Conservation (phyloP, 2,113 vertebrate genomes). For the Butorides virescens region DNA sequence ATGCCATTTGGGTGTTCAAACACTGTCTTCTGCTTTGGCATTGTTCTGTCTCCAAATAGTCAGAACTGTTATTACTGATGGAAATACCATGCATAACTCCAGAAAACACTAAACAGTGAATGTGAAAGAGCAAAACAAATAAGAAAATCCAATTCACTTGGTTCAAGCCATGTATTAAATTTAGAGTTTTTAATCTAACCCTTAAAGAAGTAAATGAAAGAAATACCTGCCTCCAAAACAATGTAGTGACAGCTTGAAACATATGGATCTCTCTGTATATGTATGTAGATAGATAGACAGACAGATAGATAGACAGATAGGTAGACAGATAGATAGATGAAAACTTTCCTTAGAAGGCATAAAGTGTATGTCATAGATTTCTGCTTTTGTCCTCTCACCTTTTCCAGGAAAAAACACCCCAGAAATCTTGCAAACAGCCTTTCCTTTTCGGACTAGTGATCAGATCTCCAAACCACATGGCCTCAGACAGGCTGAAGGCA, state of each 20-base stretch:
- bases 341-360: slow-evolving; percentile 36
- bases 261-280: slow-evolving; percentile 3
- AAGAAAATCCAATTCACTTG: neutral
- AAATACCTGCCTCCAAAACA: slow-evolving; percentile 23
- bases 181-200: neutral
- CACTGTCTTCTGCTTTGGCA: neutral
- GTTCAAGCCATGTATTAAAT: neutral
- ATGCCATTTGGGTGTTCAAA: neutral
- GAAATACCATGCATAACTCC: slow-evolving; percentile 26
- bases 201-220: slow-evolving; percentile 18
- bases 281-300: neutral
- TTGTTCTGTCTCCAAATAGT: neutral
- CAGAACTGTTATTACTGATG: neutral
- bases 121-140: slow-evolving; percentile 3
- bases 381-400: slow-evolving; percentile 69
- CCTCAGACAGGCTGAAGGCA: slow-evolving; percentile 72
- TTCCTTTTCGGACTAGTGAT: slow-evolving; percentile 69
- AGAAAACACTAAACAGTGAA: slow-evolving; percentile 18
- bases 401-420: slow-evolving; percentile 71
- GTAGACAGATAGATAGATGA: neutral
- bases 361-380: slow-evolving; percentile 49
- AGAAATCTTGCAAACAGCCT: slow-evolving; percentile 69
- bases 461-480: slow-evolving; percentile 70
- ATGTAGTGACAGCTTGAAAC: slow-evolving; percentile 27
- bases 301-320: neutral